A percentile compares a stretch with the other conserved stretches of the same genome.
Evolutionary conservation across 2,888 invertebrate species (phyloP).

Genomic region (Trissolcus japonicus): DNA sequence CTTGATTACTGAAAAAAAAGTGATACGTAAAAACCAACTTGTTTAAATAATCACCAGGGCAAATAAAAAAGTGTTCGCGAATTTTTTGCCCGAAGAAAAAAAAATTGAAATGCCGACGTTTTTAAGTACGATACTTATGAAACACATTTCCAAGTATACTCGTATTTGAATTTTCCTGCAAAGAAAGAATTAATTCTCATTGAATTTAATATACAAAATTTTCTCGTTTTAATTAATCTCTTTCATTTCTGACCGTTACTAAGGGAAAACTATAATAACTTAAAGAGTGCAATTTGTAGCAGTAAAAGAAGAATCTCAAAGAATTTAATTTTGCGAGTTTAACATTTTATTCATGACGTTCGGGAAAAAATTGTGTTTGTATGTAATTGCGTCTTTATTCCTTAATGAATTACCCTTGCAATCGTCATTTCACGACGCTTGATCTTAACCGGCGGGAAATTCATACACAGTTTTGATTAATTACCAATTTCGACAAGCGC

Average conservation of each 20-base stretch:
- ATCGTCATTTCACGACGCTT: conserved; percentile 14
- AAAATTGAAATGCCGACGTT: conserved; percentile 11
- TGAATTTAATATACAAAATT: conserved; percentile 51
- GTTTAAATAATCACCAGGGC: not conserved
- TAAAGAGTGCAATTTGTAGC: conserved; percentile 53
- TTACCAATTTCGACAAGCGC: conserved; percentile 28
- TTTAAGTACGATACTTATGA: conserved; percentile 18
- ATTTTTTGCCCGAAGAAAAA: conserved; percentile 20
- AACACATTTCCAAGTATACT: conserved; percentile 28
- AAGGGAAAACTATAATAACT: conserved; percentile 49
- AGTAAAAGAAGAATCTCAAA: conserved; percentile 43
- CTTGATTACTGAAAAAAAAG: not conserved
- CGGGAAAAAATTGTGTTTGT: conserved; percentile 38
- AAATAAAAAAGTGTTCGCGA: not conserved
- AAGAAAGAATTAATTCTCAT: conserved; percentile 48
- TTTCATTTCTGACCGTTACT: conserved; percentile 46
- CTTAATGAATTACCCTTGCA: conserved; percentile 39
- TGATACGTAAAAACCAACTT: not conserved
- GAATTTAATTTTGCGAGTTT: conserved; percentile 50
- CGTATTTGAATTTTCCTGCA: conserved; percentile 23
- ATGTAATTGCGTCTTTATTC: conserved; percentile 46
- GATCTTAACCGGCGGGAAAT: conserved; percentile 23
- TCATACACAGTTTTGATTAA: conserved; percentile 33
- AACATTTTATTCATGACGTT: conserved; percentile 46
- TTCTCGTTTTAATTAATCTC: conserved; percentile 50